Evolutionary conservation across 2,797 vertebrate species (phyloP), one percentile per base, ranked within the genome.

Genomic region (Phrynocephalus forsythii): DNA sequence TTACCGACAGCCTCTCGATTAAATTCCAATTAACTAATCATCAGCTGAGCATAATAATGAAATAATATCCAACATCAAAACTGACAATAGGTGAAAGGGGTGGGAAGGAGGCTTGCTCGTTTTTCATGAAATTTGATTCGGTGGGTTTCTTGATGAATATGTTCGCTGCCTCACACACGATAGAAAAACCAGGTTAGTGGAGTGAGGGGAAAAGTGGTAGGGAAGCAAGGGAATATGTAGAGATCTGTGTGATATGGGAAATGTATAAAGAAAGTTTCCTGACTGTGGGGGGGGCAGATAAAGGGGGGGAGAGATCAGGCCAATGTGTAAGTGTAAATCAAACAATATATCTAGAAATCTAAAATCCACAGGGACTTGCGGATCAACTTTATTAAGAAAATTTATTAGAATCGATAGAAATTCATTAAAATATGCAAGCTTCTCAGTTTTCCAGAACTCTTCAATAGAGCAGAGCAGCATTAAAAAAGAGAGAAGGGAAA

Each of bases 11-110:
- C 20, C 76, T 33, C 82, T 80, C 69, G 15, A 84, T 90, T 81
- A 84, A 84, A 87, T 84, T 44, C 69, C 88, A 80, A 84, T 76
- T 63, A 87, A 87, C 26, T 80, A 68, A 48, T 81, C 82, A 81
- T 87, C 81, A 68, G 38, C 77, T 76, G 60, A 30, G 33, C 8
- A 69, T 69, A 80, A 75, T 82, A 20, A 76, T 30, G 85, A 83
- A 90, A 89, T 11, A 20, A 30, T 30, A 69, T 33, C 88, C 85
- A 24, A 60, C 82, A 75, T 84, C 85, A 87, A 89, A 75, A 83
- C 80, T 13, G 60, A 28, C 16, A 6, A 4, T 26, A 69, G 68
- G 28, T 7, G 6, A 20, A 11, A 28, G 9, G 30, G 68, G 52
- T 44, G 22, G 52, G 79, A 66, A 15, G 60, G 88, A 9, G 9